Evolutionary conservation across 2,113 vertebrate genomes (phyloP), one percentile per base, ranked within the genome.

Genomic region (Acanthochromis polyacanthus): DNA sequence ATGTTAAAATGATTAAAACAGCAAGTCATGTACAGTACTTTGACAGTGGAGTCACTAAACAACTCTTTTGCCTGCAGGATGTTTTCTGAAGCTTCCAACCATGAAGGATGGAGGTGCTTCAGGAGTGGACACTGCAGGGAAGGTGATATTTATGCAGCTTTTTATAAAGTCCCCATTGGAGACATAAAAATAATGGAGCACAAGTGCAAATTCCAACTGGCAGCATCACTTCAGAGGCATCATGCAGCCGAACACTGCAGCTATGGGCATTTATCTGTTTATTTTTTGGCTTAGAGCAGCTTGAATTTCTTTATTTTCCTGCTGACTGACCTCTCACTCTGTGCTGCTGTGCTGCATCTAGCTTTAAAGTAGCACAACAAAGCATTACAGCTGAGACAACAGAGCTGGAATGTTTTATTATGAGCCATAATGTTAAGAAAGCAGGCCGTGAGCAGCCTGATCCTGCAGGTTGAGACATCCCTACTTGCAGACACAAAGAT

Each of bases 401-500:
- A 5, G 5, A 62, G 40, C 14, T 43, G 40, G 2, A n/a, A 20
- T 3, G 20, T 51, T 20, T 25, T 9, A 20, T 30, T 51, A 51
- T 19, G 17, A n/a, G 19, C 48, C 48, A 50, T 15, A 22, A 16
- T 4, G 16, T 8, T 36, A 38, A 22, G 9, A 28, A 25, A 14
- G 15, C 11, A 56, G 53, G 55, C 36, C 48, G 10, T 28, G 25
- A 48, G 20, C 4, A 2, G 14, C 9, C 17, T 2, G 40, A 28
- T 28, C 14, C 14, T n/a, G 36, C 0, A 0, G 20, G 15, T 50
- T 0, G 15, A 78, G 12, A 53, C 58, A 57, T 40, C 59, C 36
- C n/a, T 38, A 46, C 52, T 64, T 32, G 12, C 67, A 66, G 23
- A 64, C 53, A 68, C 25, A 58, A 20, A 63, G 14, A 70, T 23